Percentiles rank a stretch among this genome's conserved stretches.
Evolutionary conservation across 2,797 vertebrate species (phyloP).

Genomic region (Loris lydekkerianus): DNA sequence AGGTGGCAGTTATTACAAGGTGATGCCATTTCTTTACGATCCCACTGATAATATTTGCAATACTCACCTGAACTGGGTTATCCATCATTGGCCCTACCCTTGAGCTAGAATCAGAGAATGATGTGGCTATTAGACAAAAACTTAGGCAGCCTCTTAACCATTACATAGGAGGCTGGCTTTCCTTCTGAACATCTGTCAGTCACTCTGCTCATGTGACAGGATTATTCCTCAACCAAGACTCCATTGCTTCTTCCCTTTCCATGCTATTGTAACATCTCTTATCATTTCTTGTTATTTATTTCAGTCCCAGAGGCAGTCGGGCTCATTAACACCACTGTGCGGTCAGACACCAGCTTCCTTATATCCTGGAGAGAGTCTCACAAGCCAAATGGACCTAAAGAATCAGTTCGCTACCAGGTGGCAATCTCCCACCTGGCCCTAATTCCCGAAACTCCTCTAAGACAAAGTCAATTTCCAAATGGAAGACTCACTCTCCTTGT

Average conservation of each 20-base stretch:
- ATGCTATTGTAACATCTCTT: not conserved
- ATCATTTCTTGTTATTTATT: constrained; percentile 73
- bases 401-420: constrained; percentile 87
- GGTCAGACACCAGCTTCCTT: constrained; percentile 85
- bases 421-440: constrained; percentile 78
- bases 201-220: not conserved
- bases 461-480: constrained; percentile 86
- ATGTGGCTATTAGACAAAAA: constrained; percentile 61
- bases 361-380: constrained; percentile 86
- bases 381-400: constrained; percentile 86
- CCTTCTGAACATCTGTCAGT: not conserved
- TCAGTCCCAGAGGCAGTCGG: constrained; percentile 87
- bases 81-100: not conserved
- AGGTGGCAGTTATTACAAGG: not conserved
- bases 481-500: constrained; percentile 80
- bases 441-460: constrained; percentile 81
- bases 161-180: not conserved
- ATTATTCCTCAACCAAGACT: not conserved
- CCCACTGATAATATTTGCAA: not conserved
- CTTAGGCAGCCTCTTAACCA: not conserved
- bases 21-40: constrained; percentile 2
- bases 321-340: constrained; percentile 73
- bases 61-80: not conserved
- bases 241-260: not conserved
- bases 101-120: constrained; percentile 52